These are phyloP conservation scores for Sericinus montela DNA, from an alignment of 2,888 invertebrate species.

Conservation along the genomic window DNA sequence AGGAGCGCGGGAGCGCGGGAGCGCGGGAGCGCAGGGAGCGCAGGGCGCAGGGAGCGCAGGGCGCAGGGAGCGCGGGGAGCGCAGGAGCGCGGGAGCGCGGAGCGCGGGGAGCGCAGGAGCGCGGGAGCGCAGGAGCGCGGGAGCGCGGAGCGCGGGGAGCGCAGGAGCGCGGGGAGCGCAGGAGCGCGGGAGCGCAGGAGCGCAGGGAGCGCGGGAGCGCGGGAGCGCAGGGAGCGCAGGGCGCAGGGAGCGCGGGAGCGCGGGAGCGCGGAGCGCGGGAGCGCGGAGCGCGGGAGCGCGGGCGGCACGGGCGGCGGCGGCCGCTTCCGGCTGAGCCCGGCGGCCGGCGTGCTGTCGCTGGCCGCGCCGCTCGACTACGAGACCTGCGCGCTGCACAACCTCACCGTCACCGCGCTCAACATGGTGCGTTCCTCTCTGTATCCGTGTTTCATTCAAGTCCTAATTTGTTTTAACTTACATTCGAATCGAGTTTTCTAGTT, in stretches of 20 bases:
- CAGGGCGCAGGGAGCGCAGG: slow-evolving; percentile 86
- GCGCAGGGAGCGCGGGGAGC: slow-evolving; percentile 84
- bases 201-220: too few species aligned
- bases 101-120: slow-evolving; percentile 91
- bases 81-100: slow-evolving; percentile 89
- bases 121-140: slow-evolving; percentile 51
- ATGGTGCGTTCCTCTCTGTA: slow-evolving; percentile 83
- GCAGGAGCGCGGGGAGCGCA: too few species aligned
- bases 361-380: slow-evolving; percentile 92
- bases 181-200: slow-evolving; percentile 50
- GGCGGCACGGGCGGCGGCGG: slow-evolving; percentile 88
- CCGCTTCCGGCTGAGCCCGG: slow-evolving; percentile 90
- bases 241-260: slow-evolving; percentile 90
- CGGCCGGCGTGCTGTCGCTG: slow-evolving; percentile 89
- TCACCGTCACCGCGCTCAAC: slow-evolving; percentile 90
- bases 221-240: slow-evolving; percentile 77
- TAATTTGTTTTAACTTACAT: too few species aligned
- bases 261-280: slow-evolving; percentile 38
- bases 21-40: neutral
- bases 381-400: slow-evolving; percentile 85
- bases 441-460: too few species aligned
- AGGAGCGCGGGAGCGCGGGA: too few species aligned
- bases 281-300: slow-evolving; percentile 88
- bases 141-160: too few species aligned
- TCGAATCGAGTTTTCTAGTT: too few species aligned